Base-by-base conservation (phyloP, 2,888 invertebrate species). In the Coelogynopora nodosa region DNA sequence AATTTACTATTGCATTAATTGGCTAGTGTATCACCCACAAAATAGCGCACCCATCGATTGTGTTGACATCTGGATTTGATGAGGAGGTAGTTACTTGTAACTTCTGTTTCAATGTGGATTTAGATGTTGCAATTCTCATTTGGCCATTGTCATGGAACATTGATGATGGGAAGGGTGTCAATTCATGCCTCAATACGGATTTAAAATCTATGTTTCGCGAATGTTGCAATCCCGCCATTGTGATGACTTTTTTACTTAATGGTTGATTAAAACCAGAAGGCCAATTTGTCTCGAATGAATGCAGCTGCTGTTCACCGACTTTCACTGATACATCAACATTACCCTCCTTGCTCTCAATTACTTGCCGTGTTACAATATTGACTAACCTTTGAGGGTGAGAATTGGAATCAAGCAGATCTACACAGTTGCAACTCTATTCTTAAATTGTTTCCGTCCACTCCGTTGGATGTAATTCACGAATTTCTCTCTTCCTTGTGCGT, bases 71-170 rank as follows among this genome's bases (percentile, higher is more conserved):
- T 26, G 27, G 2, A 13, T 74, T 74, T 13, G 18, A 2, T 23
- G 74, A 23, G 23, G 74, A 23, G 74, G 27, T 26, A 74, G 74
- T 26, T 23, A 74, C 74, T 74, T 74, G 74, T 26, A 74, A 26
- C 23, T 74, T 74, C 5, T 49, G 5, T 26, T 74, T 74, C 23
- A 74, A 26, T 23, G 5, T 26, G 27, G 74, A 74, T 74, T 74
- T 74, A 26, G 74, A 23, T 74, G 74, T 74, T 23, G 74, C 5
- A 74, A 74, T 74, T 74, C 74, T 74, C 74, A 74, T 74, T 74
- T 74, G 23, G 27, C 74, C 74, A 74, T 74, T 26, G 27, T 74
- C 74, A 23, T 74, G 5, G 23, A 74, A 74, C 5, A 74, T 74
- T 74, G 74, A 74, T 74, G 74, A 23, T 13, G 74, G 74, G 5